Base-by-base conservation (phyloP, 1,140 invertebrate genomes). In the Bombus vancouverensis region DNA sequence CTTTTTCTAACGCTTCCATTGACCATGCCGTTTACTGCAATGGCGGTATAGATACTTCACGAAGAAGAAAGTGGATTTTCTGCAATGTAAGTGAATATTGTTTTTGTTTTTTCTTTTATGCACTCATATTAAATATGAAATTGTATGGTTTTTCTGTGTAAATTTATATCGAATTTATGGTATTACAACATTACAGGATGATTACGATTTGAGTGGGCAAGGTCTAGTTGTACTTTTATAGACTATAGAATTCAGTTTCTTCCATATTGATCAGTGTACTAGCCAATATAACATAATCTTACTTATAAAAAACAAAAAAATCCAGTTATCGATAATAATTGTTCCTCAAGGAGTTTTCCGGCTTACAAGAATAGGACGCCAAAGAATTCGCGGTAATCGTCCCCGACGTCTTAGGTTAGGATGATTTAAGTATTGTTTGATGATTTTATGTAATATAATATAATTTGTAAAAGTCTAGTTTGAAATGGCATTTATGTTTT, bases 21-120 rank as follows among this genome's bases (percentile, higher is more conserved):
- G 89, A 88, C 89, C 89, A 91, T 91, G 88, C 90, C 82, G 90
- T 90, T 88, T 87, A 80, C 87, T 87, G 88, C 90, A 91, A 92
- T 92, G 91, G 91, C 90, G 90, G 90, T 89, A 77, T 89, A 87
- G 85, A 73, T 83, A 34, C 59, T 39, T 84, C 68, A 77, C 28
- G 44, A 65, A 77, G 89, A 83, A 79, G 68, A 85, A 74, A 87
- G 68, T 84, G 70, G 81, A 62, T 79, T 87, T 81, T 89, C 73
- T 66, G 82, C 32, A 87, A 68, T 83, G 88, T 87, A 87, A 90
- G 89, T 89, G 66, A 44, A 25, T 34, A 68, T 62, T 85, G 18
- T 62, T 66, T 34, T 47, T 53, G 42, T 77, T 73, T 77, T 66
- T 77, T 44, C n/a, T 53, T 59, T 87, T 47, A 42, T 62, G 4